These are phyloP conservation scores for Lepus oiostolus DNA, from an alignment of 2,797 vertebrate genomes.

Conservation along the genomic window DNA sequence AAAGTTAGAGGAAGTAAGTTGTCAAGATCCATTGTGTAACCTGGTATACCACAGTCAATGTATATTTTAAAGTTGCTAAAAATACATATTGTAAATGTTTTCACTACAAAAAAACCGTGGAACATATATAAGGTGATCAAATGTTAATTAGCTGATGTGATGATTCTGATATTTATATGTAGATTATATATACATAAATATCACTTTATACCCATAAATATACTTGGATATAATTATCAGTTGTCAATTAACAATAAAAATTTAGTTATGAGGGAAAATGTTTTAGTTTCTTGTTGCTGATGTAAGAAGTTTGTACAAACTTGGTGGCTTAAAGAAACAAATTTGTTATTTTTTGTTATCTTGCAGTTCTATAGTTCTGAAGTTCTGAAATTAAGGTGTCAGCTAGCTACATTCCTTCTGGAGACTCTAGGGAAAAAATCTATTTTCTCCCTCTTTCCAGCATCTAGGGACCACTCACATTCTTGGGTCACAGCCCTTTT, in stretches of 20 bases:
- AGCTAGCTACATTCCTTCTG: background rate
- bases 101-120: background rate
- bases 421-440: background rate
- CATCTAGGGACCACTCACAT: background rate
- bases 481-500: background rate
- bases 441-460: constrained; percentile 39
- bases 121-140: background rate
- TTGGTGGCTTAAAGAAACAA: background rate
- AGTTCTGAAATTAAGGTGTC: constrained; percentile 52
- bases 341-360: background rate
- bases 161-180: background rate
- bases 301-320: constrained; percentile 39
- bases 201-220: background rate
- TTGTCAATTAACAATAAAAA: background rate
- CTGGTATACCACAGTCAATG: background rate
- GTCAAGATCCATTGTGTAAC: background rate
- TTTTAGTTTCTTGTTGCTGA: constrained; percentile 33
- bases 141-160: background rate
- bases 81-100: background rate
- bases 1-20: background rate
- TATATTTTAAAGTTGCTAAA: background rate
- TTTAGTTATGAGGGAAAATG: background rate
- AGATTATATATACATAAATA: background rate
- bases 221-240: background rate
- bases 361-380: constrained; percentile 20